Evolutionary conservation across 1,140 invertebrate species (phyloP), one percentile per base, ranked within the genome.

Genomic region (Drosophila micromelanica): DNA sequence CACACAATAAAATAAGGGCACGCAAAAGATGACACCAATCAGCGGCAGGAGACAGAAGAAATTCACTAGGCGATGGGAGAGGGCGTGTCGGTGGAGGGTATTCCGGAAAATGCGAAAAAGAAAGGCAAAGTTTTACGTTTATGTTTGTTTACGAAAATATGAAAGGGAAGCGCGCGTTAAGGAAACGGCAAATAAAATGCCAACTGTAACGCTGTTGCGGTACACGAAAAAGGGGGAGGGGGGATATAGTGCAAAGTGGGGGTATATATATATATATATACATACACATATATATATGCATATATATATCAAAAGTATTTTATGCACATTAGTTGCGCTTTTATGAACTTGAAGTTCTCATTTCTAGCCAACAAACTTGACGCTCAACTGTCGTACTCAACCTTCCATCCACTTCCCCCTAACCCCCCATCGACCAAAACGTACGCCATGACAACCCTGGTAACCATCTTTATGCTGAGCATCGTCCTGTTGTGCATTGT

Each of bases 321-420:
- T 78, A 89, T 89, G 82, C 82, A 87, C 84, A 87, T 87, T 87
- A 87, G 82, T 89, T 89, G 84, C 78, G 82, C 82, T 87, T 78
- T 87, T 89, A 87, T 87, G 82, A 87, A 87, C 82, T 87, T 73
- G 51, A 89, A 82, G 82, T 89, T 87, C 84, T 89, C 79, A 82
- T 82, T 79, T 71, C 72, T 86, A 73, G 61, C 56, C 76, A 76
- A 76, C 65, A 78, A 81, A 87, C 76, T 79, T 79, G 79, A 73
- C 68, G 67, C 73, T 57, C 62, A 60, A 60, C 76, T 63, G 72
- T 63, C 71, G 65, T 37, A 32, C 59, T 17, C 57, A 17, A 45
- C 9, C 27, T 23, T 35, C 13, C 17, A 17, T 12, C 20, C 23
- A 13, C 17, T 13, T 11, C 12, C 11, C 30, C 30, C 8, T 0